Conservation (phyloP, 2,888 invertebrate genomes). For the Pecten maximus region DNA sequence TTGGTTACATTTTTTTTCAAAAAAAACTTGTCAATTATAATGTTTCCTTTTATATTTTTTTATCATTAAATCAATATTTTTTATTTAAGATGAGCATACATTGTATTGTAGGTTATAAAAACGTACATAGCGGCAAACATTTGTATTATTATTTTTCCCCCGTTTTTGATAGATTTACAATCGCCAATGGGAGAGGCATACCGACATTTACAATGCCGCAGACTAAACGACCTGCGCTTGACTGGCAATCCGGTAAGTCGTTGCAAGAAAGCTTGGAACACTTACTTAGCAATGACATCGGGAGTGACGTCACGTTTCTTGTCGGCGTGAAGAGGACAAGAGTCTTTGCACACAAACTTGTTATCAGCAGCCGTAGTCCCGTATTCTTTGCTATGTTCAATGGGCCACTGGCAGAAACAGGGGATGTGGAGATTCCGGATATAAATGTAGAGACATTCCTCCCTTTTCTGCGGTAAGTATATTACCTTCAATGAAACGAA, state of each 20-base stretch:
- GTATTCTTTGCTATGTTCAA: not conserved
- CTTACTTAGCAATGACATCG: not conserved
- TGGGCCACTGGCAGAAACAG: not conserved
- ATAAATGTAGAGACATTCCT: not conserved
- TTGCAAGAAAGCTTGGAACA: not conserved
- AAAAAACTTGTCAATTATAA: too few relatives aligned
- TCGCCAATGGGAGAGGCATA: too few relatives aligned
- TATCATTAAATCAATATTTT: too few relatives aligned
- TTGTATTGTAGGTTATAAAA: too few relatives aligned
- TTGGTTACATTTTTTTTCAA: too few relatives aligned
- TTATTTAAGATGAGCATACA: too few relatives aligned
- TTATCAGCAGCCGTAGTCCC: not conserved
- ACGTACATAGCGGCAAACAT: too few relatives aligned
- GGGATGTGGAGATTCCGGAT: not conserved
- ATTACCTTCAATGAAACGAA: too few relatives aligned
- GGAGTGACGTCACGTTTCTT: constrained; percentile 13
- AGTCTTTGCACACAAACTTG: not conserved
- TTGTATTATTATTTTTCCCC: too few relatives aligned
- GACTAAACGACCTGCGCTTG: not conserved
- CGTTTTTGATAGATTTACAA: too few relatives aligned
- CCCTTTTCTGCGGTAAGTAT: not conserved
- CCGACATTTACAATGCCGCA: too few relatives aligned
- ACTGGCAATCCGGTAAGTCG: not conserved
- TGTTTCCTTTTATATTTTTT: too few relatives aligned
- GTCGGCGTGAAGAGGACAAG: not conserved